Conservation (phyloP, 1,140 invertebrate genomes). For the Nylanderia fulva region DNA sequence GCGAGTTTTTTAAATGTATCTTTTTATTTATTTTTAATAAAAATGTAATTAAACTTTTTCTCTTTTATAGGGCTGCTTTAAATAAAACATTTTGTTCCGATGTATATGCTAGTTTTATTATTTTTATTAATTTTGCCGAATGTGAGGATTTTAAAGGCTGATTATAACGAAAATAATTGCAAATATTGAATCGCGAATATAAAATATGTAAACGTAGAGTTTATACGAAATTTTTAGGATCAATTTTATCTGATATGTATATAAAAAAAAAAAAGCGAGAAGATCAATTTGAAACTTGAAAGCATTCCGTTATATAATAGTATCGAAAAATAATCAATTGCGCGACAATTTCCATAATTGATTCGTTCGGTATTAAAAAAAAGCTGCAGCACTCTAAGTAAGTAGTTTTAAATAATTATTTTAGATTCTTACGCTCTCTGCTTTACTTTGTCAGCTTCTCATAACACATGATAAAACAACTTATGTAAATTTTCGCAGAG, state of each 20-base stretch:
- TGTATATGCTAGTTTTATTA: not conserved
- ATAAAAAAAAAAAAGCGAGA: not conserved
- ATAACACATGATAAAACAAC: not conserved
- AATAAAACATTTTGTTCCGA: not conserved
- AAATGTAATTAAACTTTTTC: no score
- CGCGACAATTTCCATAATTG: slow-evolving; percentile 14
- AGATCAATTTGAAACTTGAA: slow-evolving; percentile 28
- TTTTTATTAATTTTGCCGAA: not conserved
- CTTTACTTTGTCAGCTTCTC: not conserved
- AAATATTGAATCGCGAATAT: not conserved
- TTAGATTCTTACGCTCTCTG: not conserved
- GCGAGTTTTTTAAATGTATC: not conserved
- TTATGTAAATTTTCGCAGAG: not conserved
- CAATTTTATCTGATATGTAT: slow-evolving; percentile 13
- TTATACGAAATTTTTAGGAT: slow-evolving; percentile 20
- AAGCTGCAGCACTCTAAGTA: not conserved
- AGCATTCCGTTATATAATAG: not conserved
- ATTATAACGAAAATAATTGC: slow-evolving; percentile 25
- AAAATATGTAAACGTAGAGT: not conserved
- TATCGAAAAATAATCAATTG: slow-evolving; percentile 39
- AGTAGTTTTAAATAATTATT: not conserved
- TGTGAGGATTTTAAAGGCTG: not conserved
- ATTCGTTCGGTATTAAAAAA: not conserved
- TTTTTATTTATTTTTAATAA: not conserved
- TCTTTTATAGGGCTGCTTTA: not conserved